Base-by-base conservation (phyloP, 2,888 invertebrate genomes). In the Ophraella communa region DNA sequence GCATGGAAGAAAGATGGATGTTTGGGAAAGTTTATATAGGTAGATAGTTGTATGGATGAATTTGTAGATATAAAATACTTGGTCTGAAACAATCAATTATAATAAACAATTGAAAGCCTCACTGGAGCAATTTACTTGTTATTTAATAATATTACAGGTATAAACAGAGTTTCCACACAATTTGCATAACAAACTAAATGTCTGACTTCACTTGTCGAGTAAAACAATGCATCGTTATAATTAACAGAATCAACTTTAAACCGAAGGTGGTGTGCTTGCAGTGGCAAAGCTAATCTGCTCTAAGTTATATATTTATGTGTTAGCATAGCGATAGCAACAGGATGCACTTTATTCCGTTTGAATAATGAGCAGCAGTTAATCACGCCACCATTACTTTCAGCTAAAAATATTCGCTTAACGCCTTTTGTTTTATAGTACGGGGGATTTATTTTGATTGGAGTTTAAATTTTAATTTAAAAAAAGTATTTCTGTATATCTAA, bases 331-430 rank as follows among this genome's bases (percentile, higher is more conserved):
- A 75, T 75, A 74, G 75, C 75, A 77, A 74, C 76, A 74, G 74
- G 76, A 76, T 75, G 76, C 73, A 76, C 75, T 78, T 75, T 76
- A 76, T 76, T 78, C 76, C 64, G 76, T 75, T 77, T 79, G 79
- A 80, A 79, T 80, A 79, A 80, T 80, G 79, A 78, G 77, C 69
- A 68, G 27, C 67, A 75, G 79, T 80, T 80, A 80, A 80, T 80
- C 80, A 80, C 78, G 77, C 77, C 78, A 79, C 78, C 76, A 76
- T 77, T 73, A 76, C 78, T 76, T 73, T 10, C 77, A 74, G 79
- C 79, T 78, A 79, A 80, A 80, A 81, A 80, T 81, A 80, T 77
- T 79, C 77, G 78, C 77, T 79, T 78, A 78, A 77, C 78, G 79
- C 77, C 78, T 79, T 80, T 80, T 79, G 80, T 80, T 78, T 78